Conservation (phyloP, 92 coral and sea anemone genomes). For the Actinernus sp. region DNA sequence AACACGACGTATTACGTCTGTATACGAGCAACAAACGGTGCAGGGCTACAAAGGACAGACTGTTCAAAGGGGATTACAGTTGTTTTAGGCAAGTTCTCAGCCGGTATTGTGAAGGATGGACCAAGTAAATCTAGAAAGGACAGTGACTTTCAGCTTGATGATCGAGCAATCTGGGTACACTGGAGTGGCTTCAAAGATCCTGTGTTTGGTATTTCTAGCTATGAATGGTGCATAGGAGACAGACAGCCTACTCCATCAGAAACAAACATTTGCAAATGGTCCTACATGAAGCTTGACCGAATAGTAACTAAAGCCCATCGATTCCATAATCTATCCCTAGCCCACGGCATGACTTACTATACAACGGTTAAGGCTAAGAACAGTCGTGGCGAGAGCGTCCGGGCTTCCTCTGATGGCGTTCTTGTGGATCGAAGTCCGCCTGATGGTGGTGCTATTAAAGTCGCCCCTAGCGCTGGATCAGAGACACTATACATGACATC, state of each 20-base stretch:
- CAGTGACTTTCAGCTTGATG: conserved; percentile 94
- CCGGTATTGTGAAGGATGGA: conserved; percentile 91
- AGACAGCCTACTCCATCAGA: conserved; percentile 41
- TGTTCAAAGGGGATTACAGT: conserved; percentile 79
- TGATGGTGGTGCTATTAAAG: conserved; percentile 43
- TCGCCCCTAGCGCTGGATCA: conserved; percentile 77
- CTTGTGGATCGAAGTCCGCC: conserved; percentile 92
- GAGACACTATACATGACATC: conserved; percentile 64
- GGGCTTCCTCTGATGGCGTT: conserved; percentile 91
- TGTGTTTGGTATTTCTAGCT: conserved; percentile 69
- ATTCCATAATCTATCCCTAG: conserved; percentile 80
- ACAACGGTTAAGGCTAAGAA: conserved; percentile 90
- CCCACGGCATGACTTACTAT: conserved; percentile 85
- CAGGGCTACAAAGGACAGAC: conserved; percentile 82
- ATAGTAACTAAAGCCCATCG: conserved; percentile 73
- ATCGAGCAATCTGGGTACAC: conserved; percentile 91
- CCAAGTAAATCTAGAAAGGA: conserved; percentile 58
- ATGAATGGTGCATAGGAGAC: conserved; percentile 92
- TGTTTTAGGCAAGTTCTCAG: conserved; percentile 78
- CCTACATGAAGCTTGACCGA: conserved; percentile 52
- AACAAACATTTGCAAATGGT: conserved; percentile 54
- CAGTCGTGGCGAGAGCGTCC: conserved; percentile 71
- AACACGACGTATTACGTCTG: conserved; percentile 84
- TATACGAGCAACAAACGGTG: conserved; percentile 90
- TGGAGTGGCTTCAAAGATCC: conserved; percentile 97